A percentile compares a stretch with the other conserved stretches of the same genome.
Evolutionary conservation across 2,113 vertebrate species (phyloP).

Genomic region (Pycnonotus jocosus): DNA sequence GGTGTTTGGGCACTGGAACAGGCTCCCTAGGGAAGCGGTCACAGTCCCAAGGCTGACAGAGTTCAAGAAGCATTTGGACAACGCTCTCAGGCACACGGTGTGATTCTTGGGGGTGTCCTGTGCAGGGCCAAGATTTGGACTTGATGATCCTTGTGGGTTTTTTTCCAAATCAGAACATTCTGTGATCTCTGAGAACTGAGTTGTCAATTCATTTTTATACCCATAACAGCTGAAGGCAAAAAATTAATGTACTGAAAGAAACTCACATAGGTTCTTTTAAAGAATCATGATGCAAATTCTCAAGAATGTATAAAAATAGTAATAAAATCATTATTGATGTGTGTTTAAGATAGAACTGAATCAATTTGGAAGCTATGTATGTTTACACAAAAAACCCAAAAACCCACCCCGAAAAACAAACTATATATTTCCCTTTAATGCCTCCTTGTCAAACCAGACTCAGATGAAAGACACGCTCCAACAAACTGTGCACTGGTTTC

Average conservation of each 20-base stretch:
- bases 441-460: background rate
- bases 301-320: background rate
- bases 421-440: background rate
- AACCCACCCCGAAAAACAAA: background rate
- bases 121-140: background rate
- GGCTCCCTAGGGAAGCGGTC: background rate
- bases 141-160: background rate
- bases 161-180: background rate
- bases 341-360: background rate
- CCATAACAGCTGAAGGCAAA: background rate
- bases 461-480: background rate
- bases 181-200: background rate
- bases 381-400: background rate
- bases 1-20: background rate
- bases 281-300: background rate
- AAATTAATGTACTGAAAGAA: background rate
- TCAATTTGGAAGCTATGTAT: background rate
- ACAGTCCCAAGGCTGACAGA: background rate
- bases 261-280: background rate
- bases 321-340: background rate
- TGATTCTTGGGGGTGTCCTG: background rate
- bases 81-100: background rate
- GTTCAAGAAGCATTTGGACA: background rate
- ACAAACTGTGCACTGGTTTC: background rate
- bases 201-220: background rate